A percentile compares a stretch with the other conserved stretches of the same genome.
These are phyloP conservation scores for Neocrepidodera transversa DNA, from an alignment of 2,888 invertebrate genomes.

Conservation along the genomic window DNA sequence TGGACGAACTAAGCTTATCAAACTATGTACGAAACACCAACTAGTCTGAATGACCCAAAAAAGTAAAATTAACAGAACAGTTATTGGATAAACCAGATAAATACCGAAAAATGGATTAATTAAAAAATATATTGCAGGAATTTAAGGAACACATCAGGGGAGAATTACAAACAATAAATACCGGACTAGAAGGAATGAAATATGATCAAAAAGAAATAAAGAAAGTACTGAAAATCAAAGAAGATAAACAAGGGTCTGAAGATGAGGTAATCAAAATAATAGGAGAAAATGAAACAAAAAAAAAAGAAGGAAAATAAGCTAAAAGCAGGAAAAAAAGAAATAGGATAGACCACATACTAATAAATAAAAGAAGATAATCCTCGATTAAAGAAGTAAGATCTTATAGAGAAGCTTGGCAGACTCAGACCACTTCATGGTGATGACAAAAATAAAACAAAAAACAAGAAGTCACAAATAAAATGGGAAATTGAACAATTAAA, in stretches of 20 bases:
- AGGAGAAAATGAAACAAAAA: background rate
- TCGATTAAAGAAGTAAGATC: too few relatives aligned
- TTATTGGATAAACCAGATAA: background rate
- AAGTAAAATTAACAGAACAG: background rate
- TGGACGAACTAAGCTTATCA: constrained; percentile 4
- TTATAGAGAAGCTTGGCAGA: too few relatives aligned
- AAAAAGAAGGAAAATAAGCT: background rate
- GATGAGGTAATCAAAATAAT: background rate
- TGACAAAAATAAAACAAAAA: too few relatives aligned
- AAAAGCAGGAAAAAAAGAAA: background rate
- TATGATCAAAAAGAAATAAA: background rate
- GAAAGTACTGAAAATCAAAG: background rate
- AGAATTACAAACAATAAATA: constrained; percentile 1
- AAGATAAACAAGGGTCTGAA: background rate
- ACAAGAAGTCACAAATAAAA: too few relatives aligned
- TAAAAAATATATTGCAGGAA: too few relatives aligned
- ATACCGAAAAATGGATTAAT: background rate
- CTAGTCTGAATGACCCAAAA: background rate
- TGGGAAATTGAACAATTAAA: too few relatives aligned
- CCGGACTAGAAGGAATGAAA: background rate
- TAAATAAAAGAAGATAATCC: too few relatives aligned
- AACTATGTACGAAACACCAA: constrained; percentile 3
- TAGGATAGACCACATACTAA: too few relatives aligned
- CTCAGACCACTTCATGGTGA: too few relatives aligned
- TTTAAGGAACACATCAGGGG: background rate